A percentile compares a stretch with the other conserved stretches of the same genome.
Conservation (phyloP, 1,140 invertebrate genomes). For the Hycleus cichorii region DNA sequence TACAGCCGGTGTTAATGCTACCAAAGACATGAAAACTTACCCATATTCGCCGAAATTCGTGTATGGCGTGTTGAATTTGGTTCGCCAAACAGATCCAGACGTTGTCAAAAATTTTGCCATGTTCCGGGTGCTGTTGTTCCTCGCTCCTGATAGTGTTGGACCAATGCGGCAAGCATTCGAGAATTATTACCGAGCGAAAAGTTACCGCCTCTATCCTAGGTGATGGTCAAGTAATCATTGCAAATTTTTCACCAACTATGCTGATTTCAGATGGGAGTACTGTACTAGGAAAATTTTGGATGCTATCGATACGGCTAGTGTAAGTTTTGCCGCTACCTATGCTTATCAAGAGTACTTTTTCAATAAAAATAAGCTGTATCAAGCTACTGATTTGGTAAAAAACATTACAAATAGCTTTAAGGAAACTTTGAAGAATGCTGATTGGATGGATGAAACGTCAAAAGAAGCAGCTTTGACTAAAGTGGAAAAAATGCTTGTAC, state of each 20-base stretch:
- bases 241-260: neutral
- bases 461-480: constrained; percentile 26
- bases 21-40: constrained; percentile 20
- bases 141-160: constrained; percentile 30
- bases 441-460: constrained; percentile 68
- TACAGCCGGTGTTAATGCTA: constrained; percentile 21
- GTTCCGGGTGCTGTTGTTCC: constrained; percentile 25
- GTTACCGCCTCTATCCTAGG: neutral
- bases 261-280: constrained; percentile 29
- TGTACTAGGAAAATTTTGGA: constrained; percentile 34
- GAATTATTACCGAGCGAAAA: constrained; percentile 18
- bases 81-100: constrained; percentile 21
- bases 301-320: constrained; percentile 19
- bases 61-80: constrained; percentile 30
- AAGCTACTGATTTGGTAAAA: constrained; percentile 68
- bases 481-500: constrained; percentile 26
- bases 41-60: neutral
- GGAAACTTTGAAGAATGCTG: constrained; percentile 55
- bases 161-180: constrained; percentile 25
- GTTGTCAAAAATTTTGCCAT: constrained; percentile 34
- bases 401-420: constrained; percentile 67
- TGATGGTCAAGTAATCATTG: neutral
- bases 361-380: constrained; percentile 26
- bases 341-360: constrained; percentile 31
- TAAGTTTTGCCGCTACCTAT: constrained; percentile 32